Evolutionary conservation across 2,888 invertebrate species (phyloP).

Genomic region (Watsonalla cultraria): DNA sequence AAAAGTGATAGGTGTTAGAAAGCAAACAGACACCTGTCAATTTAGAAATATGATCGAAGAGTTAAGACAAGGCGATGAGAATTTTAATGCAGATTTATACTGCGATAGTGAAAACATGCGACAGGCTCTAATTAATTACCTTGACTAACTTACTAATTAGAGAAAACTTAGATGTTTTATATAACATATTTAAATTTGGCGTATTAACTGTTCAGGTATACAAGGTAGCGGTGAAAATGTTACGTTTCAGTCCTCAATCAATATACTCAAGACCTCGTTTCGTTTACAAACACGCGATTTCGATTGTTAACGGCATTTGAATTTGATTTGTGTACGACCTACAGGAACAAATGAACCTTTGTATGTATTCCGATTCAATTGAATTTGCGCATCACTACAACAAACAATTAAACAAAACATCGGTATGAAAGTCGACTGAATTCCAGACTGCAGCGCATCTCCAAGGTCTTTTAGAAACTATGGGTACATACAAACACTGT

Average conservation of each 20-base stretch:
- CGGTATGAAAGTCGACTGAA: conserved; percentile 20
- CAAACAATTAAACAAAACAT: conserved; percentile 15
- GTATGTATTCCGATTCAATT: neutral
- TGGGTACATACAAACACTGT: conserved; percentile 27
- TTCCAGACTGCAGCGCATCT: conserved; percentile 15
- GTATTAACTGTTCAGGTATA: conserved; percentile 2
- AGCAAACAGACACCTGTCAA: neutral
- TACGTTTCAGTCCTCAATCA: conserved; percentile 23
- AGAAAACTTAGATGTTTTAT: conserved; percentile 8
- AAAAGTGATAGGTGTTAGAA: conserved; percentile 1
- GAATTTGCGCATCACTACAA: conserved; percentile 2
- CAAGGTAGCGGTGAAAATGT: conserved; percentile 3
- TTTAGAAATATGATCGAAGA: conserved; percentile 4
- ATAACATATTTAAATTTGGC: conserved; percentile 7
- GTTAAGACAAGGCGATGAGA: conserved; percentile 30
- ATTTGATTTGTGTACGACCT: conserved; percentile 15
- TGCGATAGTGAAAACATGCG: conserved; percentile 15
- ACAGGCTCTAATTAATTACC: conserved; percentile 18
- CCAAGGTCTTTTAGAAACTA: conserved; percentile 25
- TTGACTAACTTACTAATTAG: conserved; percentile 10
- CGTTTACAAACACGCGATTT: conserved; percentile 43
- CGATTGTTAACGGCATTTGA: conserved; percentile 8
- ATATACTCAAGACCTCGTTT: conserved; percentile 44
- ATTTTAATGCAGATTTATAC: conserved; percentile 34
- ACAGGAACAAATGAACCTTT: conserved; percentile 20